Conservation (phyloP, 1,140 invertebrate genomes). For the Scaptomyza montana region DNA sequence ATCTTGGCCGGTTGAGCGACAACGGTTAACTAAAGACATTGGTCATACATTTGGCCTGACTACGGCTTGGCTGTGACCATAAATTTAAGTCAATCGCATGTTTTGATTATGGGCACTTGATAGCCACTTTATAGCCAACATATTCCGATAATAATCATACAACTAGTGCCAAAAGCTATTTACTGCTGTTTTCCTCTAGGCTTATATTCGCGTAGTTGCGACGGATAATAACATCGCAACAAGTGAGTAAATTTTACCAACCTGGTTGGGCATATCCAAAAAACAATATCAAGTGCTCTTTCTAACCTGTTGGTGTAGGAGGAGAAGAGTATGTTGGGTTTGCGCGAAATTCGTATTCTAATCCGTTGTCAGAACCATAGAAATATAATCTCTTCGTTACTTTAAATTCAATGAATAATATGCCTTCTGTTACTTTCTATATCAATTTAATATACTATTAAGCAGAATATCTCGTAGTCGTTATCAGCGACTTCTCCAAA, state of each 20-base stretch:
- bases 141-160: slow-evolving; percentile 34
- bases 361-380: too few species aligned
- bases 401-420: too few species aligned
- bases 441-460: background rate
- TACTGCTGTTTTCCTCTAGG: background rate
- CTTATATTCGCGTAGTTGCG: background rate
- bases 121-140: slow-evolving; percentile 45
- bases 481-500: background rate
- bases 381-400: too few species aligned
- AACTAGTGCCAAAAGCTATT: slow-evolving; percentile 5
- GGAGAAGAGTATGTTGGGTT: background rate
- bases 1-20: slow-evolving; percentile 56
- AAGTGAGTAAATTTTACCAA: background rate
- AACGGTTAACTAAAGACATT: slow-evolving; percentile 44
- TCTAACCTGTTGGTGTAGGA: background rate
- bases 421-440: too few species aligned
- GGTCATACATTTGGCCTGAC: background rate
- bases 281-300: background rate
- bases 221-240: background rate
- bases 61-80: slow-evolving; percentile 13
- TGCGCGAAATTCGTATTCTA: background rate
- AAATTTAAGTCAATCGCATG: slow-evolving; percentile 36
- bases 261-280: background rate
- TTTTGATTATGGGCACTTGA: slow-evolving; percentile 46
- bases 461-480: background rate